phyloP scores from a whole-genome alignment of 2,797 vertebrate species.

The Lerista edwardsae region DNA sequence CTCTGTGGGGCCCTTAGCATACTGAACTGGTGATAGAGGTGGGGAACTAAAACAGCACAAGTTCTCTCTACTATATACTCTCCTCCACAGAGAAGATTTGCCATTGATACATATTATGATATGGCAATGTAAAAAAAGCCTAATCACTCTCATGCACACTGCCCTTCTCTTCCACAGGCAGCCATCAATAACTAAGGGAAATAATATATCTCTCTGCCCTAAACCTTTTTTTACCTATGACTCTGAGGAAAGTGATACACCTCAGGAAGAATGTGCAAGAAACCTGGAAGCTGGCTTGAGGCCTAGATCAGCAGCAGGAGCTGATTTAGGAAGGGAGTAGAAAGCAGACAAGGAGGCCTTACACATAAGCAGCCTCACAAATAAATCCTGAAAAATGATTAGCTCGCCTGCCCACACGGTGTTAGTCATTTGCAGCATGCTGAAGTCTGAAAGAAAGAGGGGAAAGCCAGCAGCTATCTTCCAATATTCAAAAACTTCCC shows the following conservation, averaged over 20 bases:
- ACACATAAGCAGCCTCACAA: not conserved
- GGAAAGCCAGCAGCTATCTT: not conserved
- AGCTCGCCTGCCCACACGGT: not conserved
- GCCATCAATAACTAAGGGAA: not conserved
- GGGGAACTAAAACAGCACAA: not conserved
- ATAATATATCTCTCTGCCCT: not conserved
- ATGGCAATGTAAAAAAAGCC: not conserved
- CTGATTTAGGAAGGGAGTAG: not conserved
- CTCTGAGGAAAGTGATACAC: not conserved
- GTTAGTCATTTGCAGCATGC: not conserved
- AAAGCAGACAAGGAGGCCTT: not conserved
- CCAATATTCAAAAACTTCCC: not conserved
- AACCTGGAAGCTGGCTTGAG: not conserved
- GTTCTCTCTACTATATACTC: not conserved
- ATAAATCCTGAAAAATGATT: not conserved
- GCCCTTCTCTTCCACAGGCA: not conserved
- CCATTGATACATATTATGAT: not conserved
- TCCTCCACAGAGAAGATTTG: not conserved
- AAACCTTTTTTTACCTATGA: not conserved
- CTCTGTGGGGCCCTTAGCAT: not conserved
- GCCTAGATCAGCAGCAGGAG: constrained; percentile 1
- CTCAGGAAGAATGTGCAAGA: not conserved
- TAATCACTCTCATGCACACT: not conserved
- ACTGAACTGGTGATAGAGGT: not conserved
- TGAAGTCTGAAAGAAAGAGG: not conserved